A percentile compares a stretch with the other conserved stretches of the same genome.
phyloP scores from a whole-genome alignment of 2,888 invertebrate species.

The Leucania comma region DNA sequence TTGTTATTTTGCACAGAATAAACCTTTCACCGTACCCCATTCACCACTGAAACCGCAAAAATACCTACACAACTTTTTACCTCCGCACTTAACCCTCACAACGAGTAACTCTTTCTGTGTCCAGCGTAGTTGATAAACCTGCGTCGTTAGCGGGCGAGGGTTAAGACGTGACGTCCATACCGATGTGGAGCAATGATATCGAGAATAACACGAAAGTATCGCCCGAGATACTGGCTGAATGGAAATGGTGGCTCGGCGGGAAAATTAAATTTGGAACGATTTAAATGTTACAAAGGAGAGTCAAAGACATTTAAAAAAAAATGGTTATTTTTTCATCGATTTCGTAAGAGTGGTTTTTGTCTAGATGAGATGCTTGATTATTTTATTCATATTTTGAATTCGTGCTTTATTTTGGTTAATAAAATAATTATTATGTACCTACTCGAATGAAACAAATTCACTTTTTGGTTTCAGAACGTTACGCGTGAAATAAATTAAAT shows the following conservation, averaged over 20 bases:
- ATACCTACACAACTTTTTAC: constrained; percentile 35
- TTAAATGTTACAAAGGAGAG: constrained; percentile 11
- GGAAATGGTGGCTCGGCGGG: constrained; percentile 45
- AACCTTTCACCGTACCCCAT: neutral
- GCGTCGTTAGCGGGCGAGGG: constrained; percentile 68
- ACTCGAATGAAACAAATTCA: too few relatives aligned
- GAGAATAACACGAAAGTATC: constrained; percentile 60
- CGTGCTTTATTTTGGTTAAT: too few relatives aligned
- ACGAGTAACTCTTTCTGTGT: constrained; percentile 57
- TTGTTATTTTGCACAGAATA: neutral
- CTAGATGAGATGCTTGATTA: too few relatives aligned
- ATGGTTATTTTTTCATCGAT: neutral
- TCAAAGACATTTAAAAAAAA: too few relatives aligned
- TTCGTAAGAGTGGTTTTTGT: neutral
- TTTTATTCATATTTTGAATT: too few relatives aligned
- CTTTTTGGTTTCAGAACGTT: too few relatives aligned
- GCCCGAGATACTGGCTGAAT: constrained; percentile 51
- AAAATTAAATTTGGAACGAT: constrained; percentile 50
- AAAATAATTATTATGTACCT: too few relatives aligned
- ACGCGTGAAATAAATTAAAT: too few relatives aligned
- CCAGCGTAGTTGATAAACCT: constrained; percentile 67
- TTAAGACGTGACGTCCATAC: constrained; percentile 69
- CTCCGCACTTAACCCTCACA: constrained; percentile 38
- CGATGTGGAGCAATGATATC: constrained; percentile 58
- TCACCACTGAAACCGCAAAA: neutral